Evolutionary conservation across 2,888 invertebrate genomes (phyloP), one percentile per base, ranked within the genome.

Genomic region (Beris morrisii): DNA sequence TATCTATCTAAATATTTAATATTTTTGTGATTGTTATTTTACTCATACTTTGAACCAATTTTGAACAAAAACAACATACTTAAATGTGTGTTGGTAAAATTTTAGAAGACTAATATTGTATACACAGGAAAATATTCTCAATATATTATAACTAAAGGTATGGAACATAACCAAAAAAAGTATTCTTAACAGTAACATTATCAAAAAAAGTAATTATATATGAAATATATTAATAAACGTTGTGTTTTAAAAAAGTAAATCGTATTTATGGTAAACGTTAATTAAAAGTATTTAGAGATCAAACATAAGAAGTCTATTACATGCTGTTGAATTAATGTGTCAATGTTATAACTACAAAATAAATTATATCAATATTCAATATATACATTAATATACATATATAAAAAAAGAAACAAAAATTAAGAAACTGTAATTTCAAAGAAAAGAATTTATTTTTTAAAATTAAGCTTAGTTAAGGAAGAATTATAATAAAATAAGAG

Each of bases 351-450:
- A 56, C 13, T 43, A n/a, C 48, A 48, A n/a, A 48, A 48, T 38
- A 38, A 38, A 38, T 38, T 38, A 38, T 38, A 74, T 66, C 75
- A 74, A 9, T 71, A 72, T 75, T 74, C 73, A 74, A 69, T 71
- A 71, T 69, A 67, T 59, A 71, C 69, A 69, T 48, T 48, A 54
- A 66, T 65, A 74, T n/a, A 45, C 28, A 15, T n/a, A 72, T 71
- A 73, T 72, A 74, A 73, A 74, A 72, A 70, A 70, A 73, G 73
- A 72, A 72, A 72, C 71, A 72, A 69, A 68, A 72, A 73, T 74
- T 73, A 75, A 78, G 79, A 79, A 79, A 79, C 79, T 80, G 79
- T 79, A 79, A 79, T 79, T 79, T 79, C 80, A 80, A 76, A 74
- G 65, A 58, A 55, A 55, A 54, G 31, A 38, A 48, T 55, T 55